These are phyloP conservation scores for Tolmerus cingulatus DNA, from an alignment of 2,888 invertebrate species.

Conservation along the genomic window DNA sequence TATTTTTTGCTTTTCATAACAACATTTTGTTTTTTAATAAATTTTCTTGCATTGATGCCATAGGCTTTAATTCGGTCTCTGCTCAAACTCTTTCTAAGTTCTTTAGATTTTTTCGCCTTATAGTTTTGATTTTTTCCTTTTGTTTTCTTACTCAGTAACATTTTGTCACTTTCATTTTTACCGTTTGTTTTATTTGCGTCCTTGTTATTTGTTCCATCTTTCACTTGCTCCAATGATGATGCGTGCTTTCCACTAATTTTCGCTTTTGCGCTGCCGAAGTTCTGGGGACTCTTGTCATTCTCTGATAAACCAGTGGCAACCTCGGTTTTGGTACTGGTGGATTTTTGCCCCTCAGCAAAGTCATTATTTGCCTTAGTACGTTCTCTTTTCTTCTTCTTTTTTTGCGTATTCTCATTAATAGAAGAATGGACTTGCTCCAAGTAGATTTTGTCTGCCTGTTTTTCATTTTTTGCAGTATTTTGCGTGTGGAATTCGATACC, in stretches of 20 bases:
- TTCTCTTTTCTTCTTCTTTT: slow-evolving; percentile 49
- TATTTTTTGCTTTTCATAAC: slow-evolving; percentile 47
- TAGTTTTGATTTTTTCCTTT: neutral
- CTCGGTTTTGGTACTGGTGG: neutral
- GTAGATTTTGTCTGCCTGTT: neutral
- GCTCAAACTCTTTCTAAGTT: slow-evolving; percentile 64
- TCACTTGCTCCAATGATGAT: neutral
- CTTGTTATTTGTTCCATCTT: neutral
- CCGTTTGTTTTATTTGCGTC: neutral
- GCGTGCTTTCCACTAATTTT: neutral
- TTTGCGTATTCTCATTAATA: slow-evolving; percentile 52
- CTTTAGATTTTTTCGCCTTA: neutral
- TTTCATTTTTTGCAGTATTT: neutral
- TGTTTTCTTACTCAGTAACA: neutral
- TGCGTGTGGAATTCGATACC: neutral
- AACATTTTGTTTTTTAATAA: slow-evolving; percentile 59
- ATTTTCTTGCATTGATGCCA: slow-evolving; percentile 91
- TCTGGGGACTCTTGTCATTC: neutral
- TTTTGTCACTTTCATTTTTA: neutral
- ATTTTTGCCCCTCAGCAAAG: neutral
- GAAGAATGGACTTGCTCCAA: neutral
- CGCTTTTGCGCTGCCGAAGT: neutral
- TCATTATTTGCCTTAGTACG: slow-evolving; percentile 49
- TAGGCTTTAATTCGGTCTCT: slow-evolving; percentile 89
- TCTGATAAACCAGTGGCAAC: neutral